Evolutionary conservation across 2,797 vertebrate species (phyloP).

Genomic region (Sparus aurata): DNA sequence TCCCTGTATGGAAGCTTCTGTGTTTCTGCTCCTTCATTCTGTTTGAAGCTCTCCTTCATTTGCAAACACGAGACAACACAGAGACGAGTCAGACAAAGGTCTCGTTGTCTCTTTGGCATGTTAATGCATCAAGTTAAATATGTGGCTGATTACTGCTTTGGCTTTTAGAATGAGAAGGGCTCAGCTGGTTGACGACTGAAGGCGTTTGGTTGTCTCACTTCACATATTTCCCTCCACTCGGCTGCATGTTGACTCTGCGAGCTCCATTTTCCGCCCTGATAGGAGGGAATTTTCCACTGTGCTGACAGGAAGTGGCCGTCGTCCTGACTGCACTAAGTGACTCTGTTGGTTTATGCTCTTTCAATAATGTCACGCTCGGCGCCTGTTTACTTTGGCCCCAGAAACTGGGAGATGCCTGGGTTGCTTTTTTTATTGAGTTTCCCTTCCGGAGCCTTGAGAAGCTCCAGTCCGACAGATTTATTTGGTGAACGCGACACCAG

Average conservation of each 20-base stretch:
- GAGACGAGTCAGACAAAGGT: constrained; percentile 17
- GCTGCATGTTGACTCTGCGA: neutral
- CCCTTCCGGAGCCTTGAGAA: constrained; percentile 59
- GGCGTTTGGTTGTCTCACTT: neutral
- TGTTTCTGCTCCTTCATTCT: neutral
- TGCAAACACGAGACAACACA: neutral
- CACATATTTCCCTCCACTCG: neutral
- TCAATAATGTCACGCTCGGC: constrained; percentile 56
- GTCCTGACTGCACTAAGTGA: constrained; percentile 42
- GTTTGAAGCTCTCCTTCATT: neutral
- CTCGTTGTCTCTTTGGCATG: neutral
- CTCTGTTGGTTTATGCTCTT: constrained; percentile 49
- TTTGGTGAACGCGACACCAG: constrained; percentile 66
- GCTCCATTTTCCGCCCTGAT: neutral
- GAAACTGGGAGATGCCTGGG: constrained; percentile 26
- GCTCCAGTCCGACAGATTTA: constrained; percentile 68
- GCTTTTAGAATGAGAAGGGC: no score
- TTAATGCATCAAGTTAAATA: constrained; percentile 18
- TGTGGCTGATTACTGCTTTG: neutral
- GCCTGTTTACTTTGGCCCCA: constrained; percentile 55
- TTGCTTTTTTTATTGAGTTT: constrained; percentile 46
- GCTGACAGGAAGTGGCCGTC: constrained; percentile 52
- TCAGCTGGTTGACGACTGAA: neutral
- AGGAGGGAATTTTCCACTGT: neutral
- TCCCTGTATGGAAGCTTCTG: neutral